Conservation (phyloP, 2,888 invertebrate genomes). For the Anthoptus insignis region DNA sequence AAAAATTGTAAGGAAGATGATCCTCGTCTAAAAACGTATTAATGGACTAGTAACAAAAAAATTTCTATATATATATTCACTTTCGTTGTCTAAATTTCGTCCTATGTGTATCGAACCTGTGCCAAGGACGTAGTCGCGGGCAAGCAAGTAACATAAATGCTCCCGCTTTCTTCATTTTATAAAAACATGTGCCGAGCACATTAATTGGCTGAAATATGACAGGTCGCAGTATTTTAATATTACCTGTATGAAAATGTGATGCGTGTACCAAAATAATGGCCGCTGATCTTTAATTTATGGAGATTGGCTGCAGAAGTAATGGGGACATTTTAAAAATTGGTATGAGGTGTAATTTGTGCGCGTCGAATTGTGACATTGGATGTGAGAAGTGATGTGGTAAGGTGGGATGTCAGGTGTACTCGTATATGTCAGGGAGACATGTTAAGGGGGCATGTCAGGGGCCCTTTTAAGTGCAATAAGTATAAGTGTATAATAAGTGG, state of each 20-base stretch:
- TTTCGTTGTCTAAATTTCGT: too few relatives aligned
- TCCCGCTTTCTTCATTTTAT: neutral
- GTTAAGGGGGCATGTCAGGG: neutral
- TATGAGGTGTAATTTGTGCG: conserved; percentile 12
- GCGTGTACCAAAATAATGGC: conserved; percentile 17
- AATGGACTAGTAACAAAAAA: too few relatives aligned
- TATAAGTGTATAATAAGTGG: too few relatives aligned
- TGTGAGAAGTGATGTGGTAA: too few relatives aligned
- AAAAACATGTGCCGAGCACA: conserved; percentile 9
- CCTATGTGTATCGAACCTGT: too few relatives aligned
- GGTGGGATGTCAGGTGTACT: neutral
- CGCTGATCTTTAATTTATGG: conserved; percentile 28
- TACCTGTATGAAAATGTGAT: conserved; percentile 21
- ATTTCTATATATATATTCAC: too few relatives aligned
- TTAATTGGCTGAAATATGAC: conserved; percentile 22
- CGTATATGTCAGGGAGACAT: too few relatives aligned
- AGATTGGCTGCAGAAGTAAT: conserved; percentile 29
- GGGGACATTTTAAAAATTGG: conserved; percentile 18
- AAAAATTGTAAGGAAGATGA: too few relatives aligned
- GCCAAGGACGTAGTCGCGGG: too few relatives aligned
- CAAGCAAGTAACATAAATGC: too few relatives aligned
- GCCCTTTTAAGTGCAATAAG: too few relatives aligned
- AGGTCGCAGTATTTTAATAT: conserved; percentile 22
- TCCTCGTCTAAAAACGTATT: too few relatives aligned
- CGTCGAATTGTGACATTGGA: neutral